These are phyloP conservation scores for Invenusta paracnida DNA, from an alignment of 2,888 invertebrate species.

Conservation along the genomic window DNA sequence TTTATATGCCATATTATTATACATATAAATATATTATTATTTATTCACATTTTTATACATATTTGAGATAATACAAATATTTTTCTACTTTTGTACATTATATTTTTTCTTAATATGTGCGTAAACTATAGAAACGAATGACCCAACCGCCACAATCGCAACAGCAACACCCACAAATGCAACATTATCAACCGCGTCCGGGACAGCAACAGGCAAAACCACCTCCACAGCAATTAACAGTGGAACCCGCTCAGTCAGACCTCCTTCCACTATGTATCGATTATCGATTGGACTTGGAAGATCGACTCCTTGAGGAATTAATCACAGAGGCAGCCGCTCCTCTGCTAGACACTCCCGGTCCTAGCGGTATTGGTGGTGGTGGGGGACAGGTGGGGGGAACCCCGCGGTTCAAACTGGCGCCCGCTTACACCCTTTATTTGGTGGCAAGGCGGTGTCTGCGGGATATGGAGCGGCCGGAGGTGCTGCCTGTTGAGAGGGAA, in stretches of 20 bases:
- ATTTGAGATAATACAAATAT: too few species aligned
- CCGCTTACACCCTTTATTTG: constrained; percentile 90
- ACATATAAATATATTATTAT: too few species aligned
- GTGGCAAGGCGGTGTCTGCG: constrained; percentile 87
- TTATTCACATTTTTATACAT: too few species aligned
- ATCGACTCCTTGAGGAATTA: not conserved
- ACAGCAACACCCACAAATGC: not conserved
- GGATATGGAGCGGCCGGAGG: constrained; percentile 84
- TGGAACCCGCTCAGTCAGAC: not conserved
- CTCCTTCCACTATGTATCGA: not conserved
- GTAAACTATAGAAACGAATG: too few species aligned
- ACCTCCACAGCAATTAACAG: not conserved
- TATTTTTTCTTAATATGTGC: too few species aligned
- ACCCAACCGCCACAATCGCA: not conserved
- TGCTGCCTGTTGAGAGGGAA: constrained; percentile 83
- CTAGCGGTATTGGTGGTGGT: not conserved
- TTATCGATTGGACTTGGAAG: not conserved
- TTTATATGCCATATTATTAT: too few species aligned
- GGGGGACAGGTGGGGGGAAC: not conserved
- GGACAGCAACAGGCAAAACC: not conserved
- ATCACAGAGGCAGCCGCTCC: not conserved
- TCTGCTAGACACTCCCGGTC: not conserved
- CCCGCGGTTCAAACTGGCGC: constrained; percentile 78
- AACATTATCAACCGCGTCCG: not conserved
- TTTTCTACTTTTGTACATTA: too few species aligned